Evolutionary conservation across 2,113 vertebrate genomes (phyloP).

Genomic region (Sclerurus mexicanus): DNA sequence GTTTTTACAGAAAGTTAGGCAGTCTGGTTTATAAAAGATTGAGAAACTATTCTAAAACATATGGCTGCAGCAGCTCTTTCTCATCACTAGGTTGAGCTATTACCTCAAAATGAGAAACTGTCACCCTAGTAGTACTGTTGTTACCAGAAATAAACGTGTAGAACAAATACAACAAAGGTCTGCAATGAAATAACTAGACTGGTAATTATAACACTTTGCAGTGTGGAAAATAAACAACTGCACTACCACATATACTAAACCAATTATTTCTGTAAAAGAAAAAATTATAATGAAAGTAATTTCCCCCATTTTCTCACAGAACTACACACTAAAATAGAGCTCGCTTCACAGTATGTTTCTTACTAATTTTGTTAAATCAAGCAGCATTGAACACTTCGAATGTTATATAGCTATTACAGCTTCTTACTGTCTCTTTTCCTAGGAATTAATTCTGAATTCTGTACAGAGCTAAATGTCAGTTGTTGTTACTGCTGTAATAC

Average conservation of each 20-base stretch:
- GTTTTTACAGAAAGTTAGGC: neutral
- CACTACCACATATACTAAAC: neutral
- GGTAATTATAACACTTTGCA: neutral
- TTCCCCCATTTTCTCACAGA: neutral
- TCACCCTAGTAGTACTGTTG: neutral
- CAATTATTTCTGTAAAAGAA: neutral
- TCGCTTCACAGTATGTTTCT: neutral
- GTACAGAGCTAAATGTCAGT: neutral
- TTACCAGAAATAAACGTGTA: neutral
- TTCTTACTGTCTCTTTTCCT: neutral
- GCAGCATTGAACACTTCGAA: neutral
- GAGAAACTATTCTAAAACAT: neutral
- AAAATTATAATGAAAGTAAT: neutral
- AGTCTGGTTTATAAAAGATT: neutral
- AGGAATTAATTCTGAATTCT: neutral
- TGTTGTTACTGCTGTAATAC: neutral
- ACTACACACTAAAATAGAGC: neutral
- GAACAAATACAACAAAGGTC: neutral
- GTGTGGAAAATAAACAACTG: neutral
- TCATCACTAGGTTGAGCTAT: slow-evolving; percentile 57
- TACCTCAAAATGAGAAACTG: neutral
- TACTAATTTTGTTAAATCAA: neutral
- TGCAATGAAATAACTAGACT: neutral
- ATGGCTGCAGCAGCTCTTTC: slow-evolving; percentile 3
- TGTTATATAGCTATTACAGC: neutral